A percentile compares a stretch with the other conserved stretches of the same genome.
Conservation (phyloP, 2,113 vertebrate species). For the Pluvianellus socialis region DNA sequence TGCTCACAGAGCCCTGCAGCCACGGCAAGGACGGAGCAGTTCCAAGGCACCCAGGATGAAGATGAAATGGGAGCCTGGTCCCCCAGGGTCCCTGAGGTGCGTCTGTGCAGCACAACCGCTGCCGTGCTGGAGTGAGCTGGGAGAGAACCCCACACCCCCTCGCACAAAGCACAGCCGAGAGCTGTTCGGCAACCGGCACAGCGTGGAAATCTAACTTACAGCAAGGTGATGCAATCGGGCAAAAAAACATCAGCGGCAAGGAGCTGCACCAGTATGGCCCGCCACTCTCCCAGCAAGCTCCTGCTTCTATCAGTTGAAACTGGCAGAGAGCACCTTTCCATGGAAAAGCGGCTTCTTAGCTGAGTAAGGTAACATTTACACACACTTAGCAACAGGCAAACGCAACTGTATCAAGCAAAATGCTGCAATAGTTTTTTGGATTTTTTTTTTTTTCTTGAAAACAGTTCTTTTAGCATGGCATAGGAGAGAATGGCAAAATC, state of each 20-base stretch:
- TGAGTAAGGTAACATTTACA: not conserved
- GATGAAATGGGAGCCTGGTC: fast-evolving
- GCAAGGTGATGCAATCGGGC: not conserved
- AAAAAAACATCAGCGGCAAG: not conserved
- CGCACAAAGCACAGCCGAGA: not conserved
- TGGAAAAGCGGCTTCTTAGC: not conserved
- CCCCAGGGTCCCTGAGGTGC: not conserved
- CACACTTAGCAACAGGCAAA: not conserved
- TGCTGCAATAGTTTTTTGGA: not conserved
- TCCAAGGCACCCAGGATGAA: not conserved
- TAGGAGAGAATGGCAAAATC: not conserved
- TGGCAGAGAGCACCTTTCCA: not conserved
- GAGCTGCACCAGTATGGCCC: not conserved
- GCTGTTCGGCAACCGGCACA: not conserved
- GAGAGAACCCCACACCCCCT: not conserved
- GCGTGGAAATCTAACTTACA: not conserved
- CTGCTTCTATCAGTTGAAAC: not conserved
- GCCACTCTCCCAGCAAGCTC: fast-evolving
- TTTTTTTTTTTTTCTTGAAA: not conserved
- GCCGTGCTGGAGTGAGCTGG: not conserved
- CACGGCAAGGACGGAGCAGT: fast-evolving
- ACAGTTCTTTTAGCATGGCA: not conserved
- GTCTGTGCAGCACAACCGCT: fast-evolving
- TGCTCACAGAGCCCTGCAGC: not conserved
- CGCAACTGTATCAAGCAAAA: not conserved